phyloP scores from a whole-genome alignment of 2,113 vertebrate genomes.

The Orthonyx spaldingii region DNA sequence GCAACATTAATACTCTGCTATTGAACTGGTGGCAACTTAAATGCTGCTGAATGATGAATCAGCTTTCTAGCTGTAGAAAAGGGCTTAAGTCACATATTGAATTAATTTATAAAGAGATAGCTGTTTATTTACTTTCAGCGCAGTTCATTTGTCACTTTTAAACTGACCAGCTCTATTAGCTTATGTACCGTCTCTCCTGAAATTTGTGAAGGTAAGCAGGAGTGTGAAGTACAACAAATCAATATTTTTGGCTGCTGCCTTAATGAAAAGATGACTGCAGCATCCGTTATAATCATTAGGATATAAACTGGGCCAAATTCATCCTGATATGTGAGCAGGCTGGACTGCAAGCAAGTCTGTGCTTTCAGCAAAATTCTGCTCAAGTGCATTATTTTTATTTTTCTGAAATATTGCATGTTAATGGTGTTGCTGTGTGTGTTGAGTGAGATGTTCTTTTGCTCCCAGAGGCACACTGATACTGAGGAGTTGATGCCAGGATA shows the following conservation, averaged over 20 bases:
- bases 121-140: constrained; percentile 63
- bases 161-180: constrained; percentile 42
- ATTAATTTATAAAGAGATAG: constrained; percentile 53
- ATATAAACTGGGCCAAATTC: constrained; percentile 25
- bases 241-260: constrained; percentile 45
- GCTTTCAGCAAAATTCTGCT: constrained; percentile 6
- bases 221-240: constrained; percentile 29
- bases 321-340: background rate
- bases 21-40: constrained; percentile 29
- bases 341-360: background rate
- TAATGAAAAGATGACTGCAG: constrained; percentile 46
- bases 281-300: constrained; percentile 51
- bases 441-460: background rate
- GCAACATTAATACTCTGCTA: background rate
- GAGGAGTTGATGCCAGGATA: background rate
- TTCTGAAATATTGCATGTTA: background rate
- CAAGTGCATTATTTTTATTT: background rate
- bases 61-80: constrained; percentile 52
- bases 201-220: constrained; percentile 57
- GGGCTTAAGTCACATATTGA: constrained; percentile 42
- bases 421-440: background rate
- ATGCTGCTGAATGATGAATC: constrained; percentile 55
- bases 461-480: fast-evolving
- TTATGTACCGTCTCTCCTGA: background rate
- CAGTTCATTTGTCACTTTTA: constrained; percentile 52